These are phyloP conservation scores for Episyrphus balteatus DNA, from an alignment of 1,140 invertebrate species.

Conservation along the genomic window DNA sequence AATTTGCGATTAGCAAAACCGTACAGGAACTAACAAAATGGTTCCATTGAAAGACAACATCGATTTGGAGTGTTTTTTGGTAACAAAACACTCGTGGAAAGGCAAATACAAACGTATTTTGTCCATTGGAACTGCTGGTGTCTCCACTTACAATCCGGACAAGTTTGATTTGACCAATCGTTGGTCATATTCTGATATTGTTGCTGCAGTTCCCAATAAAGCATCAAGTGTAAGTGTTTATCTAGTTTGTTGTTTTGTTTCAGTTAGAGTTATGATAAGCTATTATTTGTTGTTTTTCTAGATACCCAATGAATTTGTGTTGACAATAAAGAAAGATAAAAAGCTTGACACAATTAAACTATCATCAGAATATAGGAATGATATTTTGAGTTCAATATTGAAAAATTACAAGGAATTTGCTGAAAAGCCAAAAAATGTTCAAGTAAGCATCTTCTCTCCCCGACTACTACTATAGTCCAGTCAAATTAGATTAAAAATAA, in stretches of 20 bases:
- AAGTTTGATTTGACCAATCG: slow-evolving; percentile 89
- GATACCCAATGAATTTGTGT: slow-evolving; percentile 63
- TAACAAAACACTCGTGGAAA: slow-evolving; percentile 95
- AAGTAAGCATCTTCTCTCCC: too few relatives aligned
- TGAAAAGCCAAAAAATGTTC: slow-evolving; percentile 63
- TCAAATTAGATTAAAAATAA: too few relatives aligned
- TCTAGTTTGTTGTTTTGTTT: background rate
- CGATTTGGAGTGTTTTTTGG: slow-evolving; percentile 86
- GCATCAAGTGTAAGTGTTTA: slow-evolving; percentile 22
- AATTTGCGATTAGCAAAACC: too few relatives aligned
- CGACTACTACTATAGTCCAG: too few relatives aligned
- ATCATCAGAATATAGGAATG: slow-evolving; percentile 88
- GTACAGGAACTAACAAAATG: slow-evolving; percentile 39
- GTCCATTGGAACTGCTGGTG: slow-evolving; percentile 86
- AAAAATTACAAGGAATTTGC: slow-evolving; percentile 67
- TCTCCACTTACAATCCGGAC: slow-evolving; percentile 94
- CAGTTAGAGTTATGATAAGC: background rate
- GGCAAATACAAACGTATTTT: slow-evolving; percentile 98
- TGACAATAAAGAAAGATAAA: slow-evolving; percentile 79
- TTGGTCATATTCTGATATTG: slow-evolving; percentile 77
- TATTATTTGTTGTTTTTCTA: slow-evolving; percentile 11
- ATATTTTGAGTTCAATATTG: slow-evolving; percentile 86
- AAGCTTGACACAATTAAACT: slow-evolving; percentile 94
- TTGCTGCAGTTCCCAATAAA: slow-evolving; percentile 55
- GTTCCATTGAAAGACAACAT: slow-evolving; percentile 78